Base-by-base conservation (phyloP, 2,888 invertebrate genomes). In the Lasioglossum villosulum region DNA sequence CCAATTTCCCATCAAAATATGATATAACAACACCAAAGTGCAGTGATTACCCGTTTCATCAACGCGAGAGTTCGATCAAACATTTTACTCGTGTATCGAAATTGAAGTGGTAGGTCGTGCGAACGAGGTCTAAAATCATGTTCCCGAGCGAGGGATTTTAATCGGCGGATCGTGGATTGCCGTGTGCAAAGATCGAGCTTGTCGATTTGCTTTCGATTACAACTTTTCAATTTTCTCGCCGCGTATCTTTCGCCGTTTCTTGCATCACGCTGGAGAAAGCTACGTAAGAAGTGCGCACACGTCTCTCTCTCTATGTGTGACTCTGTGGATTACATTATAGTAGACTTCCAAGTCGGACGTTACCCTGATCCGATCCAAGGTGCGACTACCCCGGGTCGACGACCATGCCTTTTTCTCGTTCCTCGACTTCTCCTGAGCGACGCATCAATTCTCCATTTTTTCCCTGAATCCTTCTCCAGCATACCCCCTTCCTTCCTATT, bases 401-500 rank as follows among this genome's bases (percentile, higher is more conserved):
- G 82, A 79, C 71, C 86, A 71, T 66, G 23, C 27, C 23, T 39
- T 75, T 63, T 63, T 27, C 59, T 14, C 77, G 52, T 23, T 52
- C 23, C 52, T 73, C 71, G 72, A 80, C 79, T 82, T 45, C 73
- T 52, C 37, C 42, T 39, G 75, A 23, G 79, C 80, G 81, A 77
- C 87, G 90, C 87, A 86, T 90, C 82, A 89, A 90, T 87, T 86
- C 78, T 14, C 84, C 72, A 59, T 70, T 80, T 80, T 78, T 83
- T 78, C 56, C 27, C 39, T 23, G 37, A 45, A 45, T 16, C 45
- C 42, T 14, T 34, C 37, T 8, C 19, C 56, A 0, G 2, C 23
- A 10, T 34, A 19, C 1, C 30, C 23, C 37, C 14, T n/a, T 45
- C 45, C 1, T n/a, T 52, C 23, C 52, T 52, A 52, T 27, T 34